Base-by-base conservation (phyloP, 2,113 vertebrate genomes). In the Parotia lawesii region DNA sequence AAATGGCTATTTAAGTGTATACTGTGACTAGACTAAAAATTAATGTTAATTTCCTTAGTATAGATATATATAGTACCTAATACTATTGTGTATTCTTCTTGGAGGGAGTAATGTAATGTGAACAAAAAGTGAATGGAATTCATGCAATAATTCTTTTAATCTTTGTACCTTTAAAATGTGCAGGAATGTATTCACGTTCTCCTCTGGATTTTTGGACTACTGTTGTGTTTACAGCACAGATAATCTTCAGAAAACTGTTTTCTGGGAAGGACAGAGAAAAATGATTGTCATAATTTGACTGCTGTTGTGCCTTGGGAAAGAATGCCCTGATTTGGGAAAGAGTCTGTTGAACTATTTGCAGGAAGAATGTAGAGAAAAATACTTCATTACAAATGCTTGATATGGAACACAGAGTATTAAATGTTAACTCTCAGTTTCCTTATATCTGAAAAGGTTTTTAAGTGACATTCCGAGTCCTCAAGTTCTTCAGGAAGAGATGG, bases 401-500 rank as follows among this genome's bases (percentile, higher is more conserved):
- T 61, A 4, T 57, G 23, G 31, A 82, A 29, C 50, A 44, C 31
- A 33, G 8, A 35, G 33, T 67, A 40, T 31, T 56, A 12, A 65
- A 37, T 57, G 38, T 13, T 87, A 82, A 80, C 74, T 72, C 22
- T 92, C 15, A 47, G 15, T 69, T 33, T 73, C 84, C 33, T 93
- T 92, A 5, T 5, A 31, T 81, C 40, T 42, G 50, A 13, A 93
- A 97, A 99, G 99, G 98, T 98, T 99, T 97, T 94, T 95, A 72
- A 97, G 76, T 82, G 99, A 99, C 87, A 97, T 99, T 85, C 99
- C 99, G 15, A 98, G 97, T 90, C 83, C 96, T 33, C 96, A 87
- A 81, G 97, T 98, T 93, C 99, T 99, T 92, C 96, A 98, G 89
- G 98, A 98, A 60, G 99, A 99, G 95, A 98, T 99, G 98, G 80